A percentile compares a stretch with the other conserved stretches of the same genome.
These are phyloP conservation scores for Ceratina australensis DNA, from an alignment of 1,140 invertebrate species.

Conservation along the genomic window DNA sequence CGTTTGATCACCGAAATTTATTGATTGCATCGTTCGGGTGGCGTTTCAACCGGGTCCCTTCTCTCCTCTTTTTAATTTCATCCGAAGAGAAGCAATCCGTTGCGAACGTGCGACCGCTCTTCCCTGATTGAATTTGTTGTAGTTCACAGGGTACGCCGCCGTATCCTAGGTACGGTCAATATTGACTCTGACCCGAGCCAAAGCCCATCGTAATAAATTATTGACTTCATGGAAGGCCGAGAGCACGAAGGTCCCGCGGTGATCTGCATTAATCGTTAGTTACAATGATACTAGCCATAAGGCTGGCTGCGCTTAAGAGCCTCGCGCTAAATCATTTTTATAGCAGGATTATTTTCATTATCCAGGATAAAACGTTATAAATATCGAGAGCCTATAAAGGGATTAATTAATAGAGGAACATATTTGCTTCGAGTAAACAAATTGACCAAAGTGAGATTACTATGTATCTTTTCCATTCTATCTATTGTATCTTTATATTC, in stretches of 20 bases:
- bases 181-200: constrained; percentile 55
- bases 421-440: no score
- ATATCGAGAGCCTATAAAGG: not conserved
- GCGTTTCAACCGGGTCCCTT: not conserved
- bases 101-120: constrained; percentile 28
- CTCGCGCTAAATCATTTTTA: constrained; percentile 43
- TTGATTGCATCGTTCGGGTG: not conserved
- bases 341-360: constrained; percentile 9
- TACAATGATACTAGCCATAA: constrained; percentile 17
- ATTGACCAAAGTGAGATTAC: no score
- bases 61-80: not conserved
- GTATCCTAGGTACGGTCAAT: constrained; percentile 52
- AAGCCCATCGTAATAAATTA: constrained; percentile 60
- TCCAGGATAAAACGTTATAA: not conserved
- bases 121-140: constrained; percentile 45
- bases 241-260: constrained; percentile 40
- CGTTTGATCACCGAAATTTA: not conserved
- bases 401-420: not conserved
- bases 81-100: not conserved
- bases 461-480: no score
- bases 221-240: constrained; percentile 47
- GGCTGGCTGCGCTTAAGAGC: not conserved
- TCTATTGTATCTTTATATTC: no score
- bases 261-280: constrained; percentile 49
- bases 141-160: constrained; percentile 36